phyloP scores from a whole-genome alignment of 2,113 vertebrate species.

The Cygnus buccinator region DNA sequence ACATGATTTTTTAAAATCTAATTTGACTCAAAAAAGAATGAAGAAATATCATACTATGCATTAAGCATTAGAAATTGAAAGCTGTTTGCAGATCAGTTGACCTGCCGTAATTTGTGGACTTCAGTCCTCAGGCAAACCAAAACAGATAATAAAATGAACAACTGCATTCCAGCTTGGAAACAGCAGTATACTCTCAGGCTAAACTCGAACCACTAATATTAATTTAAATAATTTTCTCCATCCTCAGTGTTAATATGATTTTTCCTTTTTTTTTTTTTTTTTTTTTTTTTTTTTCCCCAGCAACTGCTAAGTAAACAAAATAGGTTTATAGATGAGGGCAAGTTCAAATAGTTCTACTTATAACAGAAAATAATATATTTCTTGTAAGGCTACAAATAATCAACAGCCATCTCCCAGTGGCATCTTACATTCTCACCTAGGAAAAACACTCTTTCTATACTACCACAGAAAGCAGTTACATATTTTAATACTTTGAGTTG shows the following conservation, averaged over 20 bases:
- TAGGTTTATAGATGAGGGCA: neutral
- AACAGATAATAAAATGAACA: neutral
- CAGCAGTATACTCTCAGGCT: neutral
- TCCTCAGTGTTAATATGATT: neutral
- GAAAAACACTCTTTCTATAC: neutral
- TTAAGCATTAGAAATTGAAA: neutral
- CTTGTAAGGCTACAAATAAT: neutral
- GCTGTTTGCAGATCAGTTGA: neutral
- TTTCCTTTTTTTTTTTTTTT: neutral
- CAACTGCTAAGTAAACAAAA: neutral
- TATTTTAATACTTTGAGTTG: neutral
- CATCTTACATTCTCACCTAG: neutral
- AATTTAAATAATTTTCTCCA: neutral
- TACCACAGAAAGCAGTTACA: neutral
- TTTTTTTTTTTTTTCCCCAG: neutral
- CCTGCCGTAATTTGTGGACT: neutral
- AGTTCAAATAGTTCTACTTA: neutral
- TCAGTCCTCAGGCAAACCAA: neutral
- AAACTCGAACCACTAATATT: neutral
- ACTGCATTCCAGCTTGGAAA: neutral
- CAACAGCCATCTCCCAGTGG: neutral
- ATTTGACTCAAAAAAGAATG: neutral
- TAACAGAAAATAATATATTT: neutral
- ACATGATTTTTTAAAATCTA: neutral
- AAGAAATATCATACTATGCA: neutral